Percentiles rank a stretch among this genome's conserved stretches.
These are phyloP conservation scores for Lepidonotus clava DNA, from an alignment of 2,888 invertebrate species.

Conservation along the genomic window DNA sequence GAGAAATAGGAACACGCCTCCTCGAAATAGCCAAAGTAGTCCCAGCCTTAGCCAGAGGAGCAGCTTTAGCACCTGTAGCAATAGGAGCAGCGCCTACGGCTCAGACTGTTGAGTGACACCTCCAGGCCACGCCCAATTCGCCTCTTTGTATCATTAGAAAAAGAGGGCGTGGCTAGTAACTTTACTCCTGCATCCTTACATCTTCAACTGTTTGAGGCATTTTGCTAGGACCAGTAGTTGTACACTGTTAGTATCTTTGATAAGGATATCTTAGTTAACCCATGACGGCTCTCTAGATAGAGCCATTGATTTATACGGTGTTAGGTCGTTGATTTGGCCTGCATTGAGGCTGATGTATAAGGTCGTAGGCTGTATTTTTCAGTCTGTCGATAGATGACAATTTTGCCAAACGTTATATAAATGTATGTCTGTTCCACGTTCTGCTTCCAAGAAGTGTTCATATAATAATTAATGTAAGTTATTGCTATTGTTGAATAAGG, in stretches of 20 bases:
- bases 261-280: too few relatives aligned
- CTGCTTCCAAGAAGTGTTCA: background rate
- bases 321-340: too few relatives aligned
- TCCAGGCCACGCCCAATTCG: background rate
- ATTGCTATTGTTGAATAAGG: constrained; percentile 19
- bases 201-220: background rate
- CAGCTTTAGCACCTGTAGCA: constrained; percentile 30
- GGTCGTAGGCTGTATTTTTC: too few relatives aligned
- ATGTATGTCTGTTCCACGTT: background rate
- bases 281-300: too few relatives aligned
- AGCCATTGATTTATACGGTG: too few relatives aligned
- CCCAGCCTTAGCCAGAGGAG: constrained; percentile 40
- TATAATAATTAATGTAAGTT: background rate
- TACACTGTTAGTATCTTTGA: too few relatives aligned
- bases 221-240: background rate
- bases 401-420: background rate
- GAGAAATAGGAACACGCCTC: constrained; percentile 1
- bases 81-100: constrained; percentile 42
- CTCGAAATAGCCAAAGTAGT: constrained; percentile 40
- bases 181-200: background rate
- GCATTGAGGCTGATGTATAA: too few relatives aligned
- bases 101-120: constrained; percentile 11
- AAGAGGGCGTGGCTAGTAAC: constrained; percentile 1
- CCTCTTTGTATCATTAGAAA: too few relatives aligned
- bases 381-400: too few relatives aligned